phyloP scores from a whole-genome alignment of 2,888 invertebrate species.

The Elysia crispata region DNA sequence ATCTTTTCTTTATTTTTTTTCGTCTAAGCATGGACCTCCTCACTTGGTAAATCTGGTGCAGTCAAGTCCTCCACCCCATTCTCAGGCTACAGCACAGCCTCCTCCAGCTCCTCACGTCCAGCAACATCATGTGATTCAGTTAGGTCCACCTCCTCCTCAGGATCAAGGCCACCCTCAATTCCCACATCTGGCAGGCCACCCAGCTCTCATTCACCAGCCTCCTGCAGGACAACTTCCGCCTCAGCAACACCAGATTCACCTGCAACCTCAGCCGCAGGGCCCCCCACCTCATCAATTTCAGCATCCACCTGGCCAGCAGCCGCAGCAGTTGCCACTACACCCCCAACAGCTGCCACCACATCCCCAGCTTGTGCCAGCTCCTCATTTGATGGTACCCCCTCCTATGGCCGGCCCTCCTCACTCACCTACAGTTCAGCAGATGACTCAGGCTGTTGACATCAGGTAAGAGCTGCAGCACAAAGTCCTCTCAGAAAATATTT shows the following conservation, averaged over 20 bases:
- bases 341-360: conserved; percentile 34
- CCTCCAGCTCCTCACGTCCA: conserved; percentile 28
- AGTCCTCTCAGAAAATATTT: no score
- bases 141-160: conserved; percentile 30
- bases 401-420: conserved; percentile 22
- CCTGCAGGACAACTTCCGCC: not conserved
- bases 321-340: not conserved
- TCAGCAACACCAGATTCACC: no score
- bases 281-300: not conserved
- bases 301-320: not conserved
- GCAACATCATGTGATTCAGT: not conserved
- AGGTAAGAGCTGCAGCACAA: no score
- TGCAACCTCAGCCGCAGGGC: not conserved
- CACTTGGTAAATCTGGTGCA: conserved; percentile 72
- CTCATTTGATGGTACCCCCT: conserved; percentile 7
- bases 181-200: conserved; percentile 38
- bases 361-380: conserved; percentile 36
- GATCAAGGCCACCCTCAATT: conserved; percentile 20
- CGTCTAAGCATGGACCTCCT: conserved; percentile 73
- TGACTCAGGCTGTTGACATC: conserved; percentile 44
- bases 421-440: conserved; percentile 31
- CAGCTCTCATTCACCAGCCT: conserved; percentile 11
- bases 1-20: conserved; percentile 12
- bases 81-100: conserved; percentile 49
- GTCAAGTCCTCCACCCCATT: conserved; percentile 54